Percentiles rank a stretch among this genome's conserved stretches.
Conservation (phyloP, 1,140 invertebrate genomes). For the Drosophila pseudoobscura region DNA sequence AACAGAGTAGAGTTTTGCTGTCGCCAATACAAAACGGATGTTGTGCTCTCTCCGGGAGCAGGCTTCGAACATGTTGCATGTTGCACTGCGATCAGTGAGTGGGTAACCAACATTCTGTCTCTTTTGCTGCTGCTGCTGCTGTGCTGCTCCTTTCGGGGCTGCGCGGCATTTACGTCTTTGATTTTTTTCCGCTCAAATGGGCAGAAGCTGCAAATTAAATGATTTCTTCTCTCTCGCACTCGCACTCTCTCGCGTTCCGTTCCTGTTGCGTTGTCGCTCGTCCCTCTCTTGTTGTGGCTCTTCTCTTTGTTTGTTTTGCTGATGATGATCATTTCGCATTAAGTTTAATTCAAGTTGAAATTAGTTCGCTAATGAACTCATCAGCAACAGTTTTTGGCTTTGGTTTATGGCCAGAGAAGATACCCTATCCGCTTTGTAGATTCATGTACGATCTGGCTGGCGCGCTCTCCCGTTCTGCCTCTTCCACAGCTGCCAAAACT, state of each 20-base stretch:
- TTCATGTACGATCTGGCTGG: not conserved
- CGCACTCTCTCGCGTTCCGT: conserved; percentile 21
- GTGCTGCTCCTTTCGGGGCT: conserved; percentile 10
- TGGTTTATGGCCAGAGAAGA: conserved; percentile 40
- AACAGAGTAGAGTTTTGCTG: conserved; percentile 37
- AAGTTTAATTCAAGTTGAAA: conserved; percentile 83
- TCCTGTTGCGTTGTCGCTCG: conserved; percentile 37
- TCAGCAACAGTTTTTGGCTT: conserved; percentile 57
- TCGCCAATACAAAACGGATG: conserved; percentile 80
- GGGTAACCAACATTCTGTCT: conserved; percentile 8
- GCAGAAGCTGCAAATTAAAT: conserved; percentile 83
- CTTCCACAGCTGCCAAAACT: conserved; percentile 23
- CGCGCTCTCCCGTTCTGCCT: not conserved
- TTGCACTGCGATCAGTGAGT: conserved; percentile 29
- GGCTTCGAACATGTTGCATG: conserved; percentile 58
- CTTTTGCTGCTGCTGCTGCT: conserved; percentile 9
- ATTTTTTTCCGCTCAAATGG: conserved; percentile 76
- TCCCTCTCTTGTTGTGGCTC: conserved; percentile 49
- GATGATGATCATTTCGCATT: conserved; percentile 82
- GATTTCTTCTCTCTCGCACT: conserved; percentile 52
- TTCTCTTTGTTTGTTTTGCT: conserved; percentile 80
- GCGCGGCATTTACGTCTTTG: conserved; percentile 69
- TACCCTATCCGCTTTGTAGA: conserved; percentile 4
- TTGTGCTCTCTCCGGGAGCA: conserved; percentile 20
- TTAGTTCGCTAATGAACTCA: conserved; percentile 83